A percentile compares a stretch with the other conserved stretches of the same genome.
phyloP scores from a whole-genome alignment of 2,113 vertebrate species.

The Burhinus oedicnemus region DNA sequence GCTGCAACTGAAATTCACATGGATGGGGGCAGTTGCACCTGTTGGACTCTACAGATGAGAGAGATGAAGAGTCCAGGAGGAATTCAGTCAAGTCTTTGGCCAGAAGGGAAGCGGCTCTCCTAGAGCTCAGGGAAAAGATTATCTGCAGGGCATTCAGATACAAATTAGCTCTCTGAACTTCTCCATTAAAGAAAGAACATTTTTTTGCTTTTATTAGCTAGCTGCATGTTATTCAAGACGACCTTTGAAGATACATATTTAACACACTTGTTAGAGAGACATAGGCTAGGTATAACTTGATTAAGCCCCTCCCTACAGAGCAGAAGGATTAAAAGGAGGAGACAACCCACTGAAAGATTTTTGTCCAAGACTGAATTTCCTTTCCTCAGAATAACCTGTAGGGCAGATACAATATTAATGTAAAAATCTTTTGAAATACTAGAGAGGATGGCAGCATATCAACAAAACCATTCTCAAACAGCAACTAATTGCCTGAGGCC shows the following conservation, averaged over 20 bases:
- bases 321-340: neutral
- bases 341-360: neutral
- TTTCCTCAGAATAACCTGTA: slow-evolving; percentile 9
- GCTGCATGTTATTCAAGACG: neutral
- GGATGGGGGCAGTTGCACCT: neutral
- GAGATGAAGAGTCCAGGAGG: neutral
- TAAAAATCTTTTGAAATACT: slow-evolving; percentile 51
- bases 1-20: neutral
- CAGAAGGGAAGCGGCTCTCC: neutral
- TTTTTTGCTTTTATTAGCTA: neutral
- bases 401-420: slow-evolving; percentile 49
- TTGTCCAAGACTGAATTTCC: neutral
- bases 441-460: slow-evolving; percentile 14
- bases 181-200: neutral
- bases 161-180: neutral
- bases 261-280: neutral
- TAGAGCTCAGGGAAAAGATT: neutral
- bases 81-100: neutral
- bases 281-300: neutral
- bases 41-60: neutral
- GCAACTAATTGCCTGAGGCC: slow-evolving; percentile 5
- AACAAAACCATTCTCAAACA: slow-evolving; percentile 38
- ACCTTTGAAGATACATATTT: neutral
- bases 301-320: neutral
- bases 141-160: neutral